Conservation (phyloP, 2,113 vertebrate genomes). For the Colinus virginianus region DNA sequence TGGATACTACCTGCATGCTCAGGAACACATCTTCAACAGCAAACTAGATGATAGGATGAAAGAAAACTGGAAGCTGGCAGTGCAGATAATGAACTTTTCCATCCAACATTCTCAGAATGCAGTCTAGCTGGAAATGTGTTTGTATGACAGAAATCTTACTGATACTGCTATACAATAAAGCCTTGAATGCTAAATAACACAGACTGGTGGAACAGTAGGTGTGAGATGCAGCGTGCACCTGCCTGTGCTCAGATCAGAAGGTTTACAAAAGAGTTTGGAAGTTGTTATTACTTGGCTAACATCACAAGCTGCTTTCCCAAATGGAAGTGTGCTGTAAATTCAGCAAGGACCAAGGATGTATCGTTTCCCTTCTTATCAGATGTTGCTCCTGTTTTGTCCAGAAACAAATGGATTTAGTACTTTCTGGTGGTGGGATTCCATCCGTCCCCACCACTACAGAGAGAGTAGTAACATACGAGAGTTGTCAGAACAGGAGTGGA, state of each 20-base stretch:
- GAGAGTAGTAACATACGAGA: too few relatives aligned
- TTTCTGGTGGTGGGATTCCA: neutral
- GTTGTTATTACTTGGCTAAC: neutral
- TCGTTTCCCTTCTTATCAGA: neutral
- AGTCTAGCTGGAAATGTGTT: neutral
- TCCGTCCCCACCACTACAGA: neutral
- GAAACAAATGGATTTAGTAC: neutral
- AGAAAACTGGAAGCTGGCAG: neutral
- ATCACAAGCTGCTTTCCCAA: neutral
- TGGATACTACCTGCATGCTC: neutral
- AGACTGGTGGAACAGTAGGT: neutral
- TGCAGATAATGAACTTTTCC: neutral
- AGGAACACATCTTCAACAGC: neutral
- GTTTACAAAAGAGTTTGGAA: neutral
- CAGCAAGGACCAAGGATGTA: neutral
- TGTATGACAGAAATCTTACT: accelerated
- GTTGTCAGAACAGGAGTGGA: neutral
- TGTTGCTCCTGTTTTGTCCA: neutral
- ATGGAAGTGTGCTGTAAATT: neutral
- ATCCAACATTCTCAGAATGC: neutral
- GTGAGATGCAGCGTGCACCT: neutral
- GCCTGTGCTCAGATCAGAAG: neutral
- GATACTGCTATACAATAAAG: accelerated
- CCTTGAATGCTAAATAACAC: neutral
- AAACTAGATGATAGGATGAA: neutral